Base-by-base conservation (phyloP, 1,140 invertebrate genomes). In the Zaprionus capensis region DNA sequence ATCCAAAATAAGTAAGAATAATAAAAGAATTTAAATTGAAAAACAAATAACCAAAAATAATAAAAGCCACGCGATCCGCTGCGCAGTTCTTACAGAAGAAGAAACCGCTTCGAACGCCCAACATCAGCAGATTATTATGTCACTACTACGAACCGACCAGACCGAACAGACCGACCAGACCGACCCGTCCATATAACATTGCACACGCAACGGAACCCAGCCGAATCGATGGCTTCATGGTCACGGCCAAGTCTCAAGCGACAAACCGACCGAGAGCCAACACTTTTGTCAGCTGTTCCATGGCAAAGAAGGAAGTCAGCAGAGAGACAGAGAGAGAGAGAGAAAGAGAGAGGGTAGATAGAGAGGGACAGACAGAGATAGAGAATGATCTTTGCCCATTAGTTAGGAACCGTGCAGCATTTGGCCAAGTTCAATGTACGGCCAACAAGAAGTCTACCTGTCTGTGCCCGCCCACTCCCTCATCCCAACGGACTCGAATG, bases 61-160 rank as follows among this genome's bases (percentile, higher is more conserved):
- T 64, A 51, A 76, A 76, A 76, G 69, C 61, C 61, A 76, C 61
- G 67, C 75, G 81, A 83, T 72, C 72, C 81, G 85, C 81, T 87
- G 85, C 84, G 84, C 84, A 87, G 85, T 87, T 87, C 78, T 90
- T 87, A 90, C 85, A 90, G 81, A 84, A 87, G 78, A 62, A 85
- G 62, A 76, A 76, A 87, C 80, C 72, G 70, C 71, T 62, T 59
- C 73, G 71, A 73, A 68, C 75, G 64, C 69, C 68, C 72, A 78
- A 79, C 75, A 90, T 88, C 85, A 88, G 84, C 85, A 88, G 84
- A 90, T 88, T 88, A 90, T 88, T 88, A 88, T 88, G 84, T 88
- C 84, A 88, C 84, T 76, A 71, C 59, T 49, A 38, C 41, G 2
- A 46, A 46, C n/a, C n/a, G 41, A 38, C 14, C 9, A 17, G 44